Evolutionary conservation across 1,140 invertebrate species (phyloP).

Genomic region (Bactericera cockerelli): DNA sequence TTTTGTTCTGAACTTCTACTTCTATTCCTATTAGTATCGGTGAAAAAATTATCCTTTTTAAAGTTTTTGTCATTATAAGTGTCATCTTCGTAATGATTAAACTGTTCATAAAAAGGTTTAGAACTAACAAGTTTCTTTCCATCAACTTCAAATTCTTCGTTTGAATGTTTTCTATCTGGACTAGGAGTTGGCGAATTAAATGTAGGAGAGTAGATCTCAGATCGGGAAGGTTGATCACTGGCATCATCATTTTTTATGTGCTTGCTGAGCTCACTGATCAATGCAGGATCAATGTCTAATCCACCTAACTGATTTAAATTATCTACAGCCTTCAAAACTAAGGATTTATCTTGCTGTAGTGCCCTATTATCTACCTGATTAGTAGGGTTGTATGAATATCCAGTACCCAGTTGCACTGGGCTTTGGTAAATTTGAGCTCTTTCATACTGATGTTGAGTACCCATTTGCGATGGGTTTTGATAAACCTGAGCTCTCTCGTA

Average conservation of each 20-base stretch:
- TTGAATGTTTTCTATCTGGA: neutral
- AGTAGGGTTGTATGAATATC: neutral
- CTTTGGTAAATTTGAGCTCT: too few species aligned
- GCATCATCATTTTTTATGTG: neutral
- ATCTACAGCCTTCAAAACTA: neutral
- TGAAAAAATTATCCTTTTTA: neutral
- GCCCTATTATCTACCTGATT: neutral
- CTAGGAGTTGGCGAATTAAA: neutral
- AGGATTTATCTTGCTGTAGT: neutral
- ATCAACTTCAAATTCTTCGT: neutral
- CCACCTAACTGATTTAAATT: neutral
- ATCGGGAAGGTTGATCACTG: neutral
- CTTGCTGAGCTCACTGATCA: neutral
- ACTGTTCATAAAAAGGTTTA: slow-evolving; percentile 1
- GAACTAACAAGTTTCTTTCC: neutral
- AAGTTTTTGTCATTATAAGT: neutral
- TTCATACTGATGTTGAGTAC: too few species aligned
- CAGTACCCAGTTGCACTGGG: too few species aligned
- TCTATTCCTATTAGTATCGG: neutral
- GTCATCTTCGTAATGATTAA: neutral
- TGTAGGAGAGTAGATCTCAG: slow-evolving; percentile 4
- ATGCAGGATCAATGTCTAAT: neutral
- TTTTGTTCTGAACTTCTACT: too few species aligned
- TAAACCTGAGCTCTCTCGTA: too few species aligned
- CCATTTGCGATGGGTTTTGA: too few species aligned